Percentiles rank a stretch among this genome's conserved stretches.
phyloP scores from a whole-genome alignment of 2,797 vertebrate genomes.

The Sebastes nivosus region DNA sequence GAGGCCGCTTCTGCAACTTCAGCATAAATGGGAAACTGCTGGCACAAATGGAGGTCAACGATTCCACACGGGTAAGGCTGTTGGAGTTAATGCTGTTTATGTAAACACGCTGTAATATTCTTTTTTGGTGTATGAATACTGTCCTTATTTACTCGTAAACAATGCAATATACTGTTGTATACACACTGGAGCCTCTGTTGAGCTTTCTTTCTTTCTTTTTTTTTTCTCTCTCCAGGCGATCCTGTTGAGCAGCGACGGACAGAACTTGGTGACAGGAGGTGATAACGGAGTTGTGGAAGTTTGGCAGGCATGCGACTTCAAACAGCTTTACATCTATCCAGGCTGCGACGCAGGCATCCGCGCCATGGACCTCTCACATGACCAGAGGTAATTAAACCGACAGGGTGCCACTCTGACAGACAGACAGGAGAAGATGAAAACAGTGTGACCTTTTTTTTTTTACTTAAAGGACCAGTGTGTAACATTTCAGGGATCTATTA shows the following conservation, averaged over 20 bases:
- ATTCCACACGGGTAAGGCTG: constrained; percentile 90
- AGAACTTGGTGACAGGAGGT: constrained; percentile 97
- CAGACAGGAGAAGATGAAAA: neutral
- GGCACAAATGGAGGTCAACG: constrained; percentile 98
- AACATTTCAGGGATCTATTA: too few relatives aligned
- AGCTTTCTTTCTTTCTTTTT: neutral
- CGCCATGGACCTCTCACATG: constrained; percentile 98
- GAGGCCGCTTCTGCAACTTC: constrained; percentile 98
- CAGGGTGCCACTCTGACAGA: neutral
- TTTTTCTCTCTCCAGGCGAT: constrained; percentile 85
- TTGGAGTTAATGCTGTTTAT: neutral
- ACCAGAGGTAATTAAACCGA: constrained; percentile 90
- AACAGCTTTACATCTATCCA: constrained; percentile 98
- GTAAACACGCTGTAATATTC: neutral
- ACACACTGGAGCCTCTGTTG: neutral
- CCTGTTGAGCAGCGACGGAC: constrained; percentile 96
- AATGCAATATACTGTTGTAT: neutral
- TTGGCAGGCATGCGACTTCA: constrained; percentile 99
- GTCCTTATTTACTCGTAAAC: neutral
- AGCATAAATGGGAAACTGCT: constrained; percentile 99
- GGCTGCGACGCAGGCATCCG: constrained; percentile 98
- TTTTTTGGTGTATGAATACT: neutral
- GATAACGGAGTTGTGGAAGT: constrained; percentile 98
- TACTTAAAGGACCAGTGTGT: too few relatives aligned
- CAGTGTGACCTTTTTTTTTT: neutral